Evolutionary conservation across 2,113 vertebrate genomes (phyloP).

Genomic region (Hiodon alosoides): DNA sequence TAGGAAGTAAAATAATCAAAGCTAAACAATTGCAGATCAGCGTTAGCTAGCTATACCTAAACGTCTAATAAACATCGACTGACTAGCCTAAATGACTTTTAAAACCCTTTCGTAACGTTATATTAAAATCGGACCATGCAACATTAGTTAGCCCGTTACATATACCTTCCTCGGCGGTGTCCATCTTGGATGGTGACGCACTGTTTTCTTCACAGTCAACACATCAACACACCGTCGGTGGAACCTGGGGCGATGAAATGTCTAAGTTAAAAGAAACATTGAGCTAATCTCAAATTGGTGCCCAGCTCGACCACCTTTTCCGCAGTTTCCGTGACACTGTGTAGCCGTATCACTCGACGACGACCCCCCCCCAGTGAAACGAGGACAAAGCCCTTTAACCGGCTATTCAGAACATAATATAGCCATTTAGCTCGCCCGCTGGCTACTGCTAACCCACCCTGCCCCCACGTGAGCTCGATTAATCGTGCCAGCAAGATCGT

Average conservation of each 20-base stretch:
- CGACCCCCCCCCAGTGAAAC: background rate
- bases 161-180: slow-evolving; percentile 45
- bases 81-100: no score
- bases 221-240: slow-evolving; percentile 24
- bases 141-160: background rate
- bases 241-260: background rate
- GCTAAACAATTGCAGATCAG: no score
- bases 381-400: background rate
- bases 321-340: background rate
- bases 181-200: slow-evolving; percentile 45
- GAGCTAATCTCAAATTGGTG: background rate
- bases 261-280: background rate
- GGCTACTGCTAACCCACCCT: background rate
- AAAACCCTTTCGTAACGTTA: no score
- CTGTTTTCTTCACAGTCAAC: slow-evolving; percentile 37
- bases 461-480: background rate
- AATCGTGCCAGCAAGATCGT: background rate
- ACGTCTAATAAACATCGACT: no score
- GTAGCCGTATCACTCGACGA: background rate
- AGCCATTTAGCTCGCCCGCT: background rate
- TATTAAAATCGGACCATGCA: no score
- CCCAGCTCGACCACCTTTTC: background rate
- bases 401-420: background rate
- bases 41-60: no score
- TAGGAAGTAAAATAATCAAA: no score